Percentiles rank a stretch among this genome's conserved stretches.
Evolutionary conservation across 2,888 invertebrate species (phyloP).

Genomic region (Philonicus albiceps): DNA sequence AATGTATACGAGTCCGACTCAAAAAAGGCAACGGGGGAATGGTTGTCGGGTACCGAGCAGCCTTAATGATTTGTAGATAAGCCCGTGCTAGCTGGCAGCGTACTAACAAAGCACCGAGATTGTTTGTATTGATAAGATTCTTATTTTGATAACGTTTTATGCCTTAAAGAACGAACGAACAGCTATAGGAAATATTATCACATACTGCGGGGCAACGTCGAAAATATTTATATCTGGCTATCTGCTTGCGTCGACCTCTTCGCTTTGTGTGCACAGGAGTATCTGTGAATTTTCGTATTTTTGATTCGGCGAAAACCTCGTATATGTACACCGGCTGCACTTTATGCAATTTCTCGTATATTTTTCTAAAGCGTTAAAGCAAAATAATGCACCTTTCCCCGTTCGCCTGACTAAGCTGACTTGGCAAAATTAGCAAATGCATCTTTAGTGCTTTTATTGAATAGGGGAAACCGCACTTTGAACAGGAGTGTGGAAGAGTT

Average conservation of each 20-base stretch:
- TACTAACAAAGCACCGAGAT: constrained; percentile 53
- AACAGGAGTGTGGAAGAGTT: neutral
- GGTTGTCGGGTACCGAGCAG: constrained; percentile 42
- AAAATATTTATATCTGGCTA: constrained; percentile 38
- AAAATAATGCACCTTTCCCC: neutral
- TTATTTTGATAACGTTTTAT: constrained; percentile 51
- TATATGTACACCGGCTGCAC: neutral
- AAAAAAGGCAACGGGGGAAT: constrained; percentile 19
- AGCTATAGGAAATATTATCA: constrained; percentile 40
- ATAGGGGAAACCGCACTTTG: neutral
- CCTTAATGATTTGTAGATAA: constrained; percentile 47
- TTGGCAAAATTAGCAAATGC: neutral
- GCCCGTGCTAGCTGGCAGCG: constrained; percentile 51
- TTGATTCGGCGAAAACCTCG: neutral
- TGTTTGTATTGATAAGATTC: constrained; percentile 53
- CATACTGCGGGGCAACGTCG: constrained; percentile 38
- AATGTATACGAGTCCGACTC: constrained; percentile 27
- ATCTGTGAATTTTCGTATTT: constrained; percentile 23
- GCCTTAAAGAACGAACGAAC: constrained; percentile 46
- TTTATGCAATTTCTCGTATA: neutral
- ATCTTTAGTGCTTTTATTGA: neutral
- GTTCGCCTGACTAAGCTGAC: neutral
- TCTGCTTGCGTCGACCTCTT: constrained; percentile 22
- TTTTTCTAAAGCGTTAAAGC: neutral
- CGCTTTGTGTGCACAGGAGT: constrained; percentile 20